phyloP scores from a whole-genome alignment of 2,113 vertebrate genomes.

The Mirounga angustirostris region DNA sequence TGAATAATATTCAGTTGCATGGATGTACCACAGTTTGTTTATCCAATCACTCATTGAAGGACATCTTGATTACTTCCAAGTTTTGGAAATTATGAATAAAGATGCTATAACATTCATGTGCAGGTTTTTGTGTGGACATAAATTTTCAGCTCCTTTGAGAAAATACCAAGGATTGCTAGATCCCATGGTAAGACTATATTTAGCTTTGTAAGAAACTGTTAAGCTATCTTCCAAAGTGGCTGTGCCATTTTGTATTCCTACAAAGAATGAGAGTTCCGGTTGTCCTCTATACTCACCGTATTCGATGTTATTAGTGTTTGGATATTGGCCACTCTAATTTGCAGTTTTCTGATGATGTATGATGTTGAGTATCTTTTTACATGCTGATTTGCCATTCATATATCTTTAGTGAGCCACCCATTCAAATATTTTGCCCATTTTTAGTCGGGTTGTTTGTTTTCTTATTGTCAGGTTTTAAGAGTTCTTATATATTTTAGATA shows the following conservation, averaged over 20 bases:
- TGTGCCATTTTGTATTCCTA: not conserved
- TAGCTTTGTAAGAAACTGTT: not conserved
- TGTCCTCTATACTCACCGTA: not conserved
- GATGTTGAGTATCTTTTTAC: not conserved
- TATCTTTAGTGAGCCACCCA: not conserved
- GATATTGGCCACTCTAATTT: not conserved
- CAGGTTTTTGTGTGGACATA: not conserved
- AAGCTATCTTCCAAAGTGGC: not conserved
- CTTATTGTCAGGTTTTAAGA: not conserved
- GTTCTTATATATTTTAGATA: not conserved
- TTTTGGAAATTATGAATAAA: not conserved
- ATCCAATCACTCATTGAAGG: not conserved
- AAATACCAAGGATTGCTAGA: not conserved
- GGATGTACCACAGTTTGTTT: not conserved
- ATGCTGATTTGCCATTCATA: not conserved
- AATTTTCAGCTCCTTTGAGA: not conserved
- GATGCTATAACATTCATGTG: not conserved
- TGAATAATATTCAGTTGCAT: not conserved
- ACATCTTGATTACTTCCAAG: not conserved
- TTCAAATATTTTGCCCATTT: not conserved
- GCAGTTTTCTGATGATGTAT: not conserved
- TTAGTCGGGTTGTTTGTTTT: not conserved
- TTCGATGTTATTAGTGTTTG: not conserved
- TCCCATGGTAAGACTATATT: not conserved
- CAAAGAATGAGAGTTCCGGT: not conserved